Base-by-base conservation (phyloP, 1,140 invertebrate species). In the Drosophila murphyi region DNA sequence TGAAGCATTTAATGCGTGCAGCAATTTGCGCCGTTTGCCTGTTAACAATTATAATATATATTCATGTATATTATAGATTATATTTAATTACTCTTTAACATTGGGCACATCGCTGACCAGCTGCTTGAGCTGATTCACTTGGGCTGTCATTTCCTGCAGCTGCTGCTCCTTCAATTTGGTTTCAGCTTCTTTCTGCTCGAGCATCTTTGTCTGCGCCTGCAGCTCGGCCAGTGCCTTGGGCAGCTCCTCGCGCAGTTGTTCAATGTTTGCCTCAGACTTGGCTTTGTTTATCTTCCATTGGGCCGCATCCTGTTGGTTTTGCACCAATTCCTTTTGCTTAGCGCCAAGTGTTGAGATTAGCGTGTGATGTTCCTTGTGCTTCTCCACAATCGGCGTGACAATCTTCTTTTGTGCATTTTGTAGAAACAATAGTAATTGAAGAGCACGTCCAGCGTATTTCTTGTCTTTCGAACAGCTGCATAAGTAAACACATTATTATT, bases 361-460 rank as follows among this genome's bases (percentile, higher is more conserved):
- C 0, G 63, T 47, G 4, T 82, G 76, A 2, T 56, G 70, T n/a
- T 61, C 37, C 39, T 65, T 80, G 5, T 76, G 35, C 6, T 35
- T 7, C 10, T 88, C 72, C 3, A 79, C 65, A 4, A 83, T 65
- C 0, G 74, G 77, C 0, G 45, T 50, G 5, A 90, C 56, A 4
- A 91, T 68, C 8, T 72, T 69, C 7, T 71, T 77, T 89, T 91
- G 4, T 78, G 79, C 69, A 82, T 43, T 8, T 86, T 91, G 41
- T 82, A 91, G 47, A 82, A 91, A 4, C 71, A 83, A 31, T 57
- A 67, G 34, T 86, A 91, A 35, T 91, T 91, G 20, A 90, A 78
- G 5, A 91, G 62, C 0, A 72, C 72, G n/a, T 75, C 76, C 39
- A 91, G 34, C 0, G 75, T 78, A 51, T 67, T 75, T 0, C 60